Evolutionary conservation across 2,888 invertebrate genomes (phyloP).

Genomic region (Dorcus parallelipipedus): DNA sequence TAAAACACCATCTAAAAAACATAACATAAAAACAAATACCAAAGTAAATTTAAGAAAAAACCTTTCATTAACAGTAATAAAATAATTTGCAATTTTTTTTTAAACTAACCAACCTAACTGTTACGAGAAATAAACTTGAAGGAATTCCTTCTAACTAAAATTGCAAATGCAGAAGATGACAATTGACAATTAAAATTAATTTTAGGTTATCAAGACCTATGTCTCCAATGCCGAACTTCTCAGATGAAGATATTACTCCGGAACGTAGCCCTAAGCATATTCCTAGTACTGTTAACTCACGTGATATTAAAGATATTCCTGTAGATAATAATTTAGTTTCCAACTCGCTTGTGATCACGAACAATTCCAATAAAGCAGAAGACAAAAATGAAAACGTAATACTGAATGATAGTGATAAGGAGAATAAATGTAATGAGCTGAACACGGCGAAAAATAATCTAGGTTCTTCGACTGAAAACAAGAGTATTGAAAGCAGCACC

Average conservation of each 20-base stretch:
- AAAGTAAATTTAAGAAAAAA: no score
- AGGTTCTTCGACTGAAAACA: conserved; percentile 7
- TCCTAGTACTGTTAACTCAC: conserved; percentile 2
- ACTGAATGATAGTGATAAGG: conserved; percentile 17
- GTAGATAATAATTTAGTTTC: conserved; percentile 7
- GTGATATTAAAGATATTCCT: background rate
- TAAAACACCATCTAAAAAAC: no score
- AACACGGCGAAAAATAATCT: conserved; percentile 18
- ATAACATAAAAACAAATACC: no score
- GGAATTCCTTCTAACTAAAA: no score
- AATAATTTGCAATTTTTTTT: no score
- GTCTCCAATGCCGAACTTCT: conserved; percentile 68
- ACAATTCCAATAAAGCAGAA: conserved; percentile 2
- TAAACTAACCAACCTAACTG: no score
- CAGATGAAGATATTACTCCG: conserved; percentile 48
- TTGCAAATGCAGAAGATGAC: no score
- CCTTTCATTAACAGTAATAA: no score
- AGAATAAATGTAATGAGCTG: conserved; percentile 28
- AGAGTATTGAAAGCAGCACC: conserved; percentile 15
- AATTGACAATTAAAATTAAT: background rate
- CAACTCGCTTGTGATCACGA: background rate
- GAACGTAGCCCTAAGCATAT: conserved; percentile 31
- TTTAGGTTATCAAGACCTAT: conserved; percentile 64
- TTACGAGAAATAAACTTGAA: no score
- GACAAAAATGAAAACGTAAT: conserved; percentile 9